Percentiles rank a stretch among this genome's conserved stretches.
These are phyloP conservation scores for Venustaconcha ellipsiformis DNA, from an alignment of 1,140 invertebrate genomes.

Conservation along the genomic window DNA sequence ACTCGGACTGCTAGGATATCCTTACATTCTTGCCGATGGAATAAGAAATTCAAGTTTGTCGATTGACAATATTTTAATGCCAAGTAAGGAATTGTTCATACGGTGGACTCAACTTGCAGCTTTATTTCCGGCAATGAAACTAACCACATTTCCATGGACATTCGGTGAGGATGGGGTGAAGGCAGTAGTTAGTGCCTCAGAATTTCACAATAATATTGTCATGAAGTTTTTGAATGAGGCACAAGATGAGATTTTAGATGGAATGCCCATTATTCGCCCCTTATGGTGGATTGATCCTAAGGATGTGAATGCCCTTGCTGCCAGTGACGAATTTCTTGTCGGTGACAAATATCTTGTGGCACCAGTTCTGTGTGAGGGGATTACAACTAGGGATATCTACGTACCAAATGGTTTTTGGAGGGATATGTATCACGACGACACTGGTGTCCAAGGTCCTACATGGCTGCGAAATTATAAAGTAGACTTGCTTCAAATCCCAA, in stretches of 20 bases:
- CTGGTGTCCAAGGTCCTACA: constrained; percentile 14
- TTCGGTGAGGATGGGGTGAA: constrained; percentile 78
- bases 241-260: constrained; percentile 78
- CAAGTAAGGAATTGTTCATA: constrained; percentile 86
- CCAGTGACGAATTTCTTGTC: constrained; percentile 86
- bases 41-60: not conserved
- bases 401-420: constrained; percentile 26
- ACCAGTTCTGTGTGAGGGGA: constrained; percentile 80
- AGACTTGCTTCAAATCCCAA: constrained; percentile 15
- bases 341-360: constrained; percentile 86
- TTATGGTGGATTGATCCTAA: constrained; percentile 91
- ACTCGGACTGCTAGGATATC: constrained; percentile 88
- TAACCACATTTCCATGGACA: constrained; percentile 88
- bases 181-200: constrained; percentile 77
- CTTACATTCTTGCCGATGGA: constrained; percentile 81
- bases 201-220: constrained; percentile 77
- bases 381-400: constrained; percentile 19
- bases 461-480: constrained; percentile 22
- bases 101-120: constrained; percentile 89
- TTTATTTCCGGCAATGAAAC: constrained; percentile 90
- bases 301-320: constrained; percentile 81
- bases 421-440: constrained; percentile 8
- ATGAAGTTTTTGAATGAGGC: constrained; percentile 71
- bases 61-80: constrained; percentile 56
- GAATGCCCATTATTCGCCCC: constrained; percentile 77